Base-by-base conservation (phyloP, 1,140 invertebrate species). In the Teleogryllus occipitalis region DNA sequence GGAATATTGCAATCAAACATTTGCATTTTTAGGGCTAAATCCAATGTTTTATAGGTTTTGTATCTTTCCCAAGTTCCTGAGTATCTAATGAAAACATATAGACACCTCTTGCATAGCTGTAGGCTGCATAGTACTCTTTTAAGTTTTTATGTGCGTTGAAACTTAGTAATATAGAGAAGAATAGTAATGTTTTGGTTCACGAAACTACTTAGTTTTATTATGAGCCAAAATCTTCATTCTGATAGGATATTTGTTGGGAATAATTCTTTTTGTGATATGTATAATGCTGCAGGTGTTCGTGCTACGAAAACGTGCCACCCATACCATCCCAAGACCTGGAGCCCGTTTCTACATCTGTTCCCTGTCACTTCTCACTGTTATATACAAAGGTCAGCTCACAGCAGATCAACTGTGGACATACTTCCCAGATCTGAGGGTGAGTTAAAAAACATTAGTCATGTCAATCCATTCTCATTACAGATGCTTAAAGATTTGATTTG, bases 311-410 rank as follows among this genome's bases (percentile, higher is more conserved):
- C 91, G 94, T 79, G 93, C 97, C 0, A 97, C 96, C 39, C 97
- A 99, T 84, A 90, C 91, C 80, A 93, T 99, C 84, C 91, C 93
- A 18, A 89, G 91, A 83, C 93, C 93, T 8, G 94, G 93, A 8
- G 89, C 94, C 12, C 90, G 96, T 76, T 99, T 97, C 88, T 99
- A 99, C 86, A 96, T 99, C 84, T 99, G 97, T 88, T 98, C 97
- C 49, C 87, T 99, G 77, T 98, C 96, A 27, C 87, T 94, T 75
- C 91, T 91, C 79, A 98, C 93, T 8, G 88, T 99, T 79, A 97
- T 99, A 14, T 99, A 99, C 89, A 99, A 99, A 90, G 98, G 98
- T 75, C 94, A 98, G 85, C 91, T 99, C 81, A 98, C 96, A 21
- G 96, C 97, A 7, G 93, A 95, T 85, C 98, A 99, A 87, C 85